Conservation (phyloP, 2,888 invertebrate genomes). For the Rhagophthalmus giganteus region DNA sequence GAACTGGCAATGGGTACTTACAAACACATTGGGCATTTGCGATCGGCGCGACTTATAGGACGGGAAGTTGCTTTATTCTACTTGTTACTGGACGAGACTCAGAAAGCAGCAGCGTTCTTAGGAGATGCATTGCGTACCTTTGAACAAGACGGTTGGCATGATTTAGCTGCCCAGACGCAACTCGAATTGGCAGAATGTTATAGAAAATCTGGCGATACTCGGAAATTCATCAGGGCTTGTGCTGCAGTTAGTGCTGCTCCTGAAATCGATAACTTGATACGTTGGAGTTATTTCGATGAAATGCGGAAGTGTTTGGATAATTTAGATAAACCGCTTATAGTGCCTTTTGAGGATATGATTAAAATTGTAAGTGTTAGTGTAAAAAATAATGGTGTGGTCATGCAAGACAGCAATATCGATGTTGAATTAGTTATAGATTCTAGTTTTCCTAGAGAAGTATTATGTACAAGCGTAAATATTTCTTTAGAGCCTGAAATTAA, state of each 20-base stretch:
- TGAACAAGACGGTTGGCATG: constrained; percentile 85
- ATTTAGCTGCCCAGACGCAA: constrained; percentile 80
- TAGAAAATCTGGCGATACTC: constrained; percentile 74
- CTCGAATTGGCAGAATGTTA: constrained; percentile 84
- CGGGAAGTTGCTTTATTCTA: constrained; percentile 90
- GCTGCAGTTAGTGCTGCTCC: constrained; percentile 77
- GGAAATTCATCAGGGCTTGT: constrained; percentile 65
- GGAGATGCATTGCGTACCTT: constrained; percentile 84
- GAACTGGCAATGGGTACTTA: constrained; percentile 96
- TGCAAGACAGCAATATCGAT: constrained; percentile 63
- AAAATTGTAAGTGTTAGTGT: constrained; percentile 52
- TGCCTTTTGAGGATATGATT: constrained; percentile 57
- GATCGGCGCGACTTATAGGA: constrained; percentile 87
- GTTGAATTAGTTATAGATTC: constrained; percentile 62
- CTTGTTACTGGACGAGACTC: constrained; percentile 79
- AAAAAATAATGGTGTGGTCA: constrained; percentile 49
- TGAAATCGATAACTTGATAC: constrained; percentile 69
- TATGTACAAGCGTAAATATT: constrained; percentile 65
- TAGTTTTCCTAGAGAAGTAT: constrained; percentile 67
- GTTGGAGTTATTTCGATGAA: constrained; percentile 73
- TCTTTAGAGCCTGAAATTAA: constrained; percentile 54
- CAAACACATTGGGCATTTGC: constrained; percentile 80
- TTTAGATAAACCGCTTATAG: constrained; percentile 47
- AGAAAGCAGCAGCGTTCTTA: constrained; percentile 88
- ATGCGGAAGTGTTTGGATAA: constrained; percentile 64